Conservation (phyloP, 2,113 vertebrate species). For the Xyliphius kryptos region DNA sequence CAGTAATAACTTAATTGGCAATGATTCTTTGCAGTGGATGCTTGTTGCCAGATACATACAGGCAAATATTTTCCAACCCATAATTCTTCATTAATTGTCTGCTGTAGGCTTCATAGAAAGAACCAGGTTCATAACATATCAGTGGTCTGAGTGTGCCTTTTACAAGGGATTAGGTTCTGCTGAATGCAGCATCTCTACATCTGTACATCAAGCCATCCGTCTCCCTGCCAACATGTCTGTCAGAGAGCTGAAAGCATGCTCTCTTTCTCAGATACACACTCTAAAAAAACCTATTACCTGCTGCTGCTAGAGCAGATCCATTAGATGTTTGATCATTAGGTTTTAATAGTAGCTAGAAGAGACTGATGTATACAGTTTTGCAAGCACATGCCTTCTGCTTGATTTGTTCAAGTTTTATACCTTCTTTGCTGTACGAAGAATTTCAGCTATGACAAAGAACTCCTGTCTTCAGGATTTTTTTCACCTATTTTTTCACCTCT, state of each 20-base stretch:
- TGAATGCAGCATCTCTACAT: slow-evolving; percentile 26
- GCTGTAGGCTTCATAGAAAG: not conserved
- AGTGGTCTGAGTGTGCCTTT: slow-evolving; percentile 23
- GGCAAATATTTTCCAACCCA: not conserved
- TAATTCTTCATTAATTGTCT: slow-evolving; percentile 10
- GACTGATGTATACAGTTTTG: not conserved
- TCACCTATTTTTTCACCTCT: too few species aligned
- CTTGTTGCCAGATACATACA: not conserved
- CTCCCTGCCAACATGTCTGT: slow-evolving; percentile 36
- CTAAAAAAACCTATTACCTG: slow-evolving; percentile 40
- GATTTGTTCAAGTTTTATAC: too few species aligned
- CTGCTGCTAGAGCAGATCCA: slow-evolving; percentile 58
- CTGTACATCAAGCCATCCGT: slow-evolving; percentile 35
- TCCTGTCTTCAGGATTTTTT: too few species aligned
- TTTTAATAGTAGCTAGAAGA: slow-evolving; percentile 21
- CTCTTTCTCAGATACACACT: slow-evolving; percentile 42
- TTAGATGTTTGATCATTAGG: slow-evolving; percentile 44
- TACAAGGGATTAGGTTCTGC: slow-evolving; percentile 29
- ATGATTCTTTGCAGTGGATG: not conserved
- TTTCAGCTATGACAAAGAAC: too few species aligned
- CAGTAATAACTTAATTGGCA: slow-evolving; percentile 15
- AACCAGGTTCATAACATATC: slow-evolving; percentile 4
- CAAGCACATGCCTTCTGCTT: too few species aligned
- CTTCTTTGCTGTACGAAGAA: not conserved
- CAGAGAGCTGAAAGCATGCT: slow-evolving; percentile 46